Evolutionary conservation across 1,140 invertebrate species (phyloP).

Genomic region (Caerostris darwini): DNA sequence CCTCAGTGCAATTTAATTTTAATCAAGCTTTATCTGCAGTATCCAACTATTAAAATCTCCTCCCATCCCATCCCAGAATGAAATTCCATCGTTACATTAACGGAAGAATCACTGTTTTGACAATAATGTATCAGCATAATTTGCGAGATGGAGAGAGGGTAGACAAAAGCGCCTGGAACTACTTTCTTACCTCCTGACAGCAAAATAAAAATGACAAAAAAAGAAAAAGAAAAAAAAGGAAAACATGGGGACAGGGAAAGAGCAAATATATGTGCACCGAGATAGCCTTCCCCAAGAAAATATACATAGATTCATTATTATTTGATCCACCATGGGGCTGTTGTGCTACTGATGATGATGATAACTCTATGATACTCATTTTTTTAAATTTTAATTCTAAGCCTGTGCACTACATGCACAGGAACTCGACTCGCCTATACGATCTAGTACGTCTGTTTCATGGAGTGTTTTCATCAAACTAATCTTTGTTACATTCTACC

Average conservation of each 20-base stretch:
- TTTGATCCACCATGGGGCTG: no score
- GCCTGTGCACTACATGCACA: no score
- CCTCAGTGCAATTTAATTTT: background rate
- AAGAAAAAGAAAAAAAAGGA: background rate
- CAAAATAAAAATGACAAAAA: background rate
- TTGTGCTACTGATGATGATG: no score
- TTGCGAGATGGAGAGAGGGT: background rate
- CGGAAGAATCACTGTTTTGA: constrained; percentile 38
- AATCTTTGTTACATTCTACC: no score
- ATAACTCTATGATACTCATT: no score
- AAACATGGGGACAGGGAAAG: background rate
- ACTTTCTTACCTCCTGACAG: constrained; percentile 24
- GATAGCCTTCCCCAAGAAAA: constrained; percentile 4
- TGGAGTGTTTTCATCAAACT: no score
- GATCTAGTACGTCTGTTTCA: no score
- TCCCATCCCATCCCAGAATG: background rate
- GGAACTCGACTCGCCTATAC: no score
- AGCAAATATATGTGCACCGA: constrained; percentile 55
- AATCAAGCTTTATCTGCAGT: background rate
- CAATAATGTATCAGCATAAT: constrained; percentile 59
- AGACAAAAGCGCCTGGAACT: constrained; percentile 48
- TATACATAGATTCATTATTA: constrained; percentile 70
- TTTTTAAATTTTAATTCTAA: no score
- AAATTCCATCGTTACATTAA: background rate
- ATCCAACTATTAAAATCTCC: background rate